Evolutionary conservation across 2,888 invertebrate genomes (phyloP).

Genomic region (Mimas tiliae): DNA sequence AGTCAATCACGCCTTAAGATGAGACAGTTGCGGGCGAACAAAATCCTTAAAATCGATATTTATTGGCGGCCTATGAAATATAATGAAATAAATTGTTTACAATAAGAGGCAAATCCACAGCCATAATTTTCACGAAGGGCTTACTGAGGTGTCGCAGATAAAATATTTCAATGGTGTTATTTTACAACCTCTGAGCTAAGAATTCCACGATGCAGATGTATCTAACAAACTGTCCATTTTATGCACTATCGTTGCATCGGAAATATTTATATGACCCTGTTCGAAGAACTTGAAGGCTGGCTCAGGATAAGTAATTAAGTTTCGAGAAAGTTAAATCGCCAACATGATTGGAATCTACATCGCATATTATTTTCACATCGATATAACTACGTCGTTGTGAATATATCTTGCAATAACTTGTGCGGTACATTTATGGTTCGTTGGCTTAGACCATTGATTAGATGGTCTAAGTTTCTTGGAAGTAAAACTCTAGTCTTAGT

Average conservation of each 20-base stretch:
- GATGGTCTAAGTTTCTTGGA: neutral
- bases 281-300: conserved; percentile 37
- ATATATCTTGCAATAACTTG: neutral
- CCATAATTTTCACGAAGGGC: conserved; percentile 50
- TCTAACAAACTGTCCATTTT: conserved; percentile 46
- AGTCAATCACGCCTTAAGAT: too few species aligned
- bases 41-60: conserved; percentile 1
- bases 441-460: neutral
- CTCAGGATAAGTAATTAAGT: conserved; percentile 35
- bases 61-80: neutral
- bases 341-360: conserved; percentile 28
- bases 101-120: conserved; percentile 46
- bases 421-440: conserved; percentile 27
- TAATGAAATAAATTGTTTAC: conserved; percentile 42
- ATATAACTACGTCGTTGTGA: neutral
- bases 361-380: neutral
- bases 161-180: conserved; percentile 54
- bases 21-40: neutral
- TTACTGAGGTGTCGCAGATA: conserved; percentile 49
- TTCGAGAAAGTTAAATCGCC: conserved; percentile 27
- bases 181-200: conserved; percentile 44
- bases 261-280: conserved; percentile 46
- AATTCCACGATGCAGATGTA: conserved; percentile 44
- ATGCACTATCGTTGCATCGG: conserved; percentile 39
- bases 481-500: conserved; percentile 33